Evolutionary conservation across 2,797 vertebrate species (phyloP).

Genomic region (Allobates femoralis): DNA sequence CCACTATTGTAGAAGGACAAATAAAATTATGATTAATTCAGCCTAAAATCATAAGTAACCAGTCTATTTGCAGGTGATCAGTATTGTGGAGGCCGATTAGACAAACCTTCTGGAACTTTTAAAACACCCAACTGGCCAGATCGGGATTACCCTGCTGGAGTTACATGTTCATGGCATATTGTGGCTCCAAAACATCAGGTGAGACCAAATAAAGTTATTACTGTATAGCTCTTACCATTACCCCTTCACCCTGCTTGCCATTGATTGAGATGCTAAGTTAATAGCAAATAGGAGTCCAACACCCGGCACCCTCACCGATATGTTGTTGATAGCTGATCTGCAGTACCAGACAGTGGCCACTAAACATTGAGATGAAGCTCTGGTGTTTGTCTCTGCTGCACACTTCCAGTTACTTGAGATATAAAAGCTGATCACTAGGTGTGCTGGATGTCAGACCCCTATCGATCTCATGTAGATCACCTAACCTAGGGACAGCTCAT

Average conservation of each 20-base stretch:
- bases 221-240: background rate
- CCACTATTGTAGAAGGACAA: too few species aligned
- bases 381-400: too few species aligned
- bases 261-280: background rate
- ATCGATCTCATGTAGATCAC: too few species aligned
- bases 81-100: conserved; percentile 93
- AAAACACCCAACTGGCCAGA: conserved; percentile 98
- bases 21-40: background rate
- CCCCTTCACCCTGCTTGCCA: background rate
- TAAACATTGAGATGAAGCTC: too few species aligned
- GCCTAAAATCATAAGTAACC: background rate
- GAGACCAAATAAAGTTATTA: conserved; percentile 27
- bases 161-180: conserved; percentile 96
- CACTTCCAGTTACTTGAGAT: too few species aligned
- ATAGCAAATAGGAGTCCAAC: background rate
- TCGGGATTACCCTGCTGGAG: conserved; percentile 94
- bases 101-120: conserved; percentile 88
- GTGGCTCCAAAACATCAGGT: conserved; percentile 96
- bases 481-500: too few species aligned
- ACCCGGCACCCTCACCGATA: too few species aligned
- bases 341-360: too few species aligned
- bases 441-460: too few species aligned
- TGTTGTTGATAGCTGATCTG: too few species aligned
- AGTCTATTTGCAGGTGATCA: conserved; percentile 84
- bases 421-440: too few species aligned